Conservation (phyloP, 1,140 invertebrate genomes). For the Scaptodrosophila lebanonensis region DNA sequence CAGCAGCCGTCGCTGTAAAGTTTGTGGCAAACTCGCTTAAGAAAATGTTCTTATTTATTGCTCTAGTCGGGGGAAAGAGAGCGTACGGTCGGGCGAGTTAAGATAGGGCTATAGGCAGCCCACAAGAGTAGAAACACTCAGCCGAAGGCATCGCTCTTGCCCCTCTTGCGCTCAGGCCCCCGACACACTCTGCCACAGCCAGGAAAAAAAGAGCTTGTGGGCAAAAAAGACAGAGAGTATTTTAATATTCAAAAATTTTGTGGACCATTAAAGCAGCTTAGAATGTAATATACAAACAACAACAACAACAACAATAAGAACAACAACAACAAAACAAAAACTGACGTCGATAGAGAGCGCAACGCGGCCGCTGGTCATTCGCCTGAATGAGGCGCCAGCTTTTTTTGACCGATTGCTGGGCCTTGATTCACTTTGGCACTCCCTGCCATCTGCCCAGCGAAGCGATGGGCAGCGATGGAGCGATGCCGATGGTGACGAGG, state of each 20-base stretch:
- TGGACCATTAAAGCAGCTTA: slow-evolving; percentile 52
- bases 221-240: slow-evolving; percentile 14
- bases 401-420: slow-evolving; percentile 44
- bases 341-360: neutral
- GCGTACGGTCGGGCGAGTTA: too few relatives aligned
- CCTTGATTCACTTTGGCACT: slow-evolving; percentile 42
- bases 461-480: too few relatives aligned
- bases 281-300: slow-evolving; percentile 15
- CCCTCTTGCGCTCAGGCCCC: neutral
- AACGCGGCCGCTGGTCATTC: slow-evolving; percentile 23
- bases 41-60: slow-evolving; percentile 58
- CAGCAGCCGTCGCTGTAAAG: slow-evolving; percentile 23
- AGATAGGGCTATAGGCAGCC: too few relatives aligned
- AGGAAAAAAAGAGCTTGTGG: slow-evolving; percentile 25
- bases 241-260: slow-evolving; percentile 66
- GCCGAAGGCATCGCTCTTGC: slow-evolving; percentile 19
- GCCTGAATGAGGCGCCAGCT: slow-evolving; percentile 38
- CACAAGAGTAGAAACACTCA: slow-evolving; percentile 27
- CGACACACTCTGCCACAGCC: slow-evolving; percentile 1
- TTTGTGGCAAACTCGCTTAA: slow-evolving; percentile 37
- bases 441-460: neutral
- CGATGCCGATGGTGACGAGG: too few relatives aligned
- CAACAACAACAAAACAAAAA: slow-evolving; percentile 10
- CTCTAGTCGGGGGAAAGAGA: slow-evolving; percentile 7
- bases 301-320: too few relatives aligned